Conservation (phyloP, 2,888 invertebrate genomes). For the Acleris literana region DNA sequence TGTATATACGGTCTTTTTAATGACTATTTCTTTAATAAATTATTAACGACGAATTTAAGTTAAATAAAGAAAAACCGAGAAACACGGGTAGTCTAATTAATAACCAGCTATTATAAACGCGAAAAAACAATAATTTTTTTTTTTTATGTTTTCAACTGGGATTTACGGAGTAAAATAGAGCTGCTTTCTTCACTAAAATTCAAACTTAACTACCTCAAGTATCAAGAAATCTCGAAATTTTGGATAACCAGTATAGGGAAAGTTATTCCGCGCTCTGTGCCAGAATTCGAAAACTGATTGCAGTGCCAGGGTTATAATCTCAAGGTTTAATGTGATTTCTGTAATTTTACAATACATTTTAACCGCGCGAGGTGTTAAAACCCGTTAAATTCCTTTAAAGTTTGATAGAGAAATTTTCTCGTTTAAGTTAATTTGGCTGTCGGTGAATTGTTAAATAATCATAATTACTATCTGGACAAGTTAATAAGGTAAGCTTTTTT, state of each 20-base stretch:
- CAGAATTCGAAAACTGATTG: conserved; percentile 30
- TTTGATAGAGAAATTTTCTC: conserved; percentile 19
- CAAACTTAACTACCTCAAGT: not conserved
- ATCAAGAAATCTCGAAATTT: conserved; percentile 16
- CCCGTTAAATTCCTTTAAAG: conserved; percentile 18
- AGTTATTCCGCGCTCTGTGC: conserved; percentile 25
- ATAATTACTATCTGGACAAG: conserved; percentile 9
- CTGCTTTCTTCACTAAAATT: too few relatives aligned
- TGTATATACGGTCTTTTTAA: too few relatives aligned
- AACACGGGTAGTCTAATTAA: too few relatives aligned
- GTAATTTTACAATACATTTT: conserved; percentile 26
- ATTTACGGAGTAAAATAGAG: too few relatives aligned
- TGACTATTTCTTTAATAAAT: too few relatives aligned
- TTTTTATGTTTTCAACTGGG: too few relatives aligned
- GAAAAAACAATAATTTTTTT: too few relatives aligned
- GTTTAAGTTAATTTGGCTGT: conserved; percentile 15
- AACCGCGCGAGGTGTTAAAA: conserved; percentile 20
- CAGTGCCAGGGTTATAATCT: conserved; percentile 33
- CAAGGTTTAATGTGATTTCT: conserved; percentile 27
- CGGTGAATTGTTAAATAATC: conserved; percentile 8
- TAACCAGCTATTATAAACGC: too few relatives aligned
- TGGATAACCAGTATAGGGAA: conserved; percentile 30
- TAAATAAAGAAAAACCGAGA: too few relatives aligned
- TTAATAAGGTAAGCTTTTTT: too few relatives aligned
- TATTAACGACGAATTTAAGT: too few relatives aligned